Evolutionary conservation across 2,797 vertebrate species (phyloP).

Genomic region (Champsocephalus gunnari): DNA sequence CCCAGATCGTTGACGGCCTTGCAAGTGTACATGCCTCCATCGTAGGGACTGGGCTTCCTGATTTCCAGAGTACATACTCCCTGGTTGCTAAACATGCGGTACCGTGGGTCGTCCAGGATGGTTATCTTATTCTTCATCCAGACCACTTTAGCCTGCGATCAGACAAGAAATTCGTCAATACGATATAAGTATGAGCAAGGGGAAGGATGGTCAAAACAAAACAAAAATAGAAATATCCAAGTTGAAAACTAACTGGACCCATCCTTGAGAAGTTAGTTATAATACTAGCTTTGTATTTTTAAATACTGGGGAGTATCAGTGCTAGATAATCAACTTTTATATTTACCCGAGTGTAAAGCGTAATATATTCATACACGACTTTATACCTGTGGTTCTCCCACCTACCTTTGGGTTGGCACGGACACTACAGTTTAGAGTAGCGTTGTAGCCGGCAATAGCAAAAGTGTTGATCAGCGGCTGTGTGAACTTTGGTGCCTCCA

Average conservation of each 20-base stretch:
- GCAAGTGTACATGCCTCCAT: conserved; percentile 94
- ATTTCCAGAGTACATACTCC: conserved; percentile 98
- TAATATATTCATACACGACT: neutral
- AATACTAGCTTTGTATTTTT: neutral
- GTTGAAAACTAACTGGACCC: neutral
- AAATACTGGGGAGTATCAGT: neutral
- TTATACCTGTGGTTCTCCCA: conserved; percentile 33
- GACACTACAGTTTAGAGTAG: conserved; percentile 96
- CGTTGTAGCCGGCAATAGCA: conserved; percentile 94
- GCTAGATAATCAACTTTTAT: neutral
- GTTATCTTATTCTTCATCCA: conserved; percentile 98
- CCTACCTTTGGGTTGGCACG: conserved; percentile 96
- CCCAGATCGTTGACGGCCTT: conserved; percentile 93
- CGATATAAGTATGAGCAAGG: neutral
- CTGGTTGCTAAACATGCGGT: conserved; percentile 98
- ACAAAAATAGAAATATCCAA: neutral
- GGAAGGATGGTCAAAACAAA: neutral
- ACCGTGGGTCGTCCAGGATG: conserved; percentile 94
- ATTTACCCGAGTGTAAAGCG: conserved; percentile 16
- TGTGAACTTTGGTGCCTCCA: conserved; percentile 92
- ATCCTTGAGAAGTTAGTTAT: neutral
- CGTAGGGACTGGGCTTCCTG: conserved; percentile 95
- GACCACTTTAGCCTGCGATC: conserved; percentile 92
- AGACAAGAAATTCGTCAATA: conserved; percentile 30
- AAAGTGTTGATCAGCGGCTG: conserved; percentile 94